A percentile compares a stretch with the other conserved stretches of the same genome.
These are phyloP conservation scores for Hemicordylus capensis DNA, from an alignment of 2,113 vertebrate species.

Conservation along the genomic window DNA sequence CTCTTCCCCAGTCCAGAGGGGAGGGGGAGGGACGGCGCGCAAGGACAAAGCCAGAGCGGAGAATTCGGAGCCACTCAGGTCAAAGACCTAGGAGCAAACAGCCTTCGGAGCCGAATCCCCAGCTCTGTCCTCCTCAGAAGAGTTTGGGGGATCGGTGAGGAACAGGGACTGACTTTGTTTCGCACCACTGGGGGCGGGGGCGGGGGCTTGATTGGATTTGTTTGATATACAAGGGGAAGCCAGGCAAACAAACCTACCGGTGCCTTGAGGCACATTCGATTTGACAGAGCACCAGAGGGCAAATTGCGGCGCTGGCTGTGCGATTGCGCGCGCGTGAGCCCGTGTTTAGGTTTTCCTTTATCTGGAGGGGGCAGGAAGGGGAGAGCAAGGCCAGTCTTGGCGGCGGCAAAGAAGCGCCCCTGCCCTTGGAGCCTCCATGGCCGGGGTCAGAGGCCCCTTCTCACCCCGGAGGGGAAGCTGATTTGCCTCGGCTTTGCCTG, in stretches of 20 bases:
- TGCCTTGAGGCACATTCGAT: not conserved
- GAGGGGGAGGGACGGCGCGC: not conserved
- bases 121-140: not conserved
- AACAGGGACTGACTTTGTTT: not conserved
- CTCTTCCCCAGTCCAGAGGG: not conserved
- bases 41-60: conserved; percentile 5
- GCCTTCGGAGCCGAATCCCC: not conserved
- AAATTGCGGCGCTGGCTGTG: not conserved
- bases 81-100: not conserved
- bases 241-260: rapidly evolving
- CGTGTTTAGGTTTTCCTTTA: conserved; percentile 38
- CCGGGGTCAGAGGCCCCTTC: conserved; percentile 64
- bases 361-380: not conserved
- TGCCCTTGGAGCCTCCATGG: conserved; percentile 56
- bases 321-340: not conserved
- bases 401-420: conserved; percentile 42
- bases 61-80: not conserved
- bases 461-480: conserved; percentile 66
- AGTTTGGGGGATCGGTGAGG: not conserved
- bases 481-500: conserved; percentile 72
- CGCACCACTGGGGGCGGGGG: not conserved
- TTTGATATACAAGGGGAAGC: not conserved
- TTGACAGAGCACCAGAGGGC: not conserved
- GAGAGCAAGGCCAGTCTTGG: not conserved
- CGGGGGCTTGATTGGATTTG: not conserved